Evolutionary conservation across 2,888 invertebrate species (phyloP).

Genomic region (Epirrita christyi): DNA sequence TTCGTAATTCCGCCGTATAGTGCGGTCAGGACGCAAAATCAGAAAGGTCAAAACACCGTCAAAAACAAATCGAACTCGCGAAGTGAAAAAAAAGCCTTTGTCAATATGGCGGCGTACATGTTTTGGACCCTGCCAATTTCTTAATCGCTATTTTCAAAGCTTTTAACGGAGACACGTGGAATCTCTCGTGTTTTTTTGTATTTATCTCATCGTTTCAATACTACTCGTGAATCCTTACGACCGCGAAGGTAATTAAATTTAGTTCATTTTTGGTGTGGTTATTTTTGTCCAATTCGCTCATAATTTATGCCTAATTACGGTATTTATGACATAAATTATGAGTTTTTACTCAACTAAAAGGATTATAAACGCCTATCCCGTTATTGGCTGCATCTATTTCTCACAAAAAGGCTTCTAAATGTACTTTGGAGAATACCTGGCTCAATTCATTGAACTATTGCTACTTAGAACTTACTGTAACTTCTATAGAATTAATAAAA

Average conservation of each 20-base stretch:
- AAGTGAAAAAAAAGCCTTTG: slow-evolving; percentile 47
- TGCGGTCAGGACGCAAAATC: slow-evolving; percentile 75
- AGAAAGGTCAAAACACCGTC: slow-evolving; percentile 80
- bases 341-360: slow-evolving; percentile 16
- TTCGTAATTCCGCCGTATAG: slow-evolving; percentile 61
- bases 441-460: no score
- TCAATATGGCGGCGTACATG: slow-evolving; percentile 75
- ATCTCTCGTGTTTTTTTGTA: slow-evolving; percentile 31
- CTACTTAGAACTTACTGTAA: no score
- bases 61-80: slow-evolving; percentile 76
- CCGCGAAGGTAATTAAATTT: slow-evolving; percentile 44
- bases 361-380: background rate
- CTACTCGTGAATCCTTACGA: slow-evolving; percentile 33
- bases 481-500: no score
- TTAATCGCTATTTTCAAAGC: slow-evolving; percentile 44
- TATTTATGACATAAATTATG: slow-evolving; percentile 34
- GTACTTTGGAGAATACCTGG: no score
- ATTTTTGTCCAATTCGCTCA: slow-evolving; percentile 16
- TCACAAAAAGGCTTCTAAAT: background rate
- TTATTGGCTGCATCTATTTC: background rate
- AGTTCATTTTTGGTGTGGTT: slow-evolving; percentile 25
- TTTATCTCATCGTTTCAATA: slow-evolving; percentile 28
- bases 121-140: slow-evolving; percentile 59
- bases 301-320: slow-evolving; percentile 48
- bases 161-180: slow-evolving; percentile 27